These are phyloP conservation scores for Wiebesia pumilae DNA, from an alignment of 1,140 invertebrate genomes.

Conservation along the genomic window DNA sequence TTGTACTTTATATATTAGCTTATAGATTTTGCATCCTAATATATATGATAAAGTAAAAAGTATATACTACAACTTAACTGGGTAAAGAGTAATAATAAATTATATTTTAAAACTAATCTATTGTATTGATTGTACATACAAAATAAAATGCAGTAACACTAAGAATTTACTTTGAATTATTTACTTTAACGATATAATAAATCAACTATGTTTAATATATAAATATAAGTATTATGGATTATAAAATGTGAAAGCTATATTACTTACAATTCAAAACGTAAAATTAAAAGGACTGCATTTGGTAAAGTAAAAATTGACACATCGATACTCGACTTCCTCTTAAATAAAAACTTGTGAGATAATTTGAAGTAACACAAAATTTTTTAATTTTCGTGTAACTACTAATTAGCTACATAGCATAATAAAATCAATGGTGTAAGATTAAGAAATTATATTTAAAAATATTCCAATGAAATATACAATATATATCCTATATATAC, in stretches of 20 bases:
- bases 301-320: conserved; percentile 5
- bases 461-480: conserved; percentile 43
- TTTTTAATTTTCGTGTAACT: conserved; percentile 39
- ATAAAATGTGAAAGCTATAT: not conserved
- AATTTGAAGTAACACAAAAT: conserved; percentile 46
- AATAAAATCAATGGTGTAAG: conserved; percentile 49
- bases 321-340: not conserved
- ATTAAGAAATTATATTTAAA: conserved; percentile 46
- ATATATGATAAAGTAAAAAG: not conserved
- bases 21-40: no score
- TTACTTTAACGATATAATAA: no score
- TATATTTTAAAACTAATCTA: no score
- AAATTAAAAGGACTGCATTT: not conserved
- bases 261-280: not conserved
- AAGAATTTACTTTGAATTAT: not conserved
- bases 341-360: conserved; percentile 1
- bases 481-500: conserved; percentile 35
- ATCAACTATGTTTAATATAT: not conserved
- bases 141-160: not conserved
- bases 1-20: not conserved
- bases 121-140: not conserved
- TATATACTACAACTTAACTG: no score
- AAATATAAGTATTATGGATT: not conserved
- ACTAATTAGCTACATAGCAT: conserved; percentile 36
- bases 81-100: no score